Conservation (phyloP, 2,113 vertebrate species). For the Melospiza georgiana region DNA sequence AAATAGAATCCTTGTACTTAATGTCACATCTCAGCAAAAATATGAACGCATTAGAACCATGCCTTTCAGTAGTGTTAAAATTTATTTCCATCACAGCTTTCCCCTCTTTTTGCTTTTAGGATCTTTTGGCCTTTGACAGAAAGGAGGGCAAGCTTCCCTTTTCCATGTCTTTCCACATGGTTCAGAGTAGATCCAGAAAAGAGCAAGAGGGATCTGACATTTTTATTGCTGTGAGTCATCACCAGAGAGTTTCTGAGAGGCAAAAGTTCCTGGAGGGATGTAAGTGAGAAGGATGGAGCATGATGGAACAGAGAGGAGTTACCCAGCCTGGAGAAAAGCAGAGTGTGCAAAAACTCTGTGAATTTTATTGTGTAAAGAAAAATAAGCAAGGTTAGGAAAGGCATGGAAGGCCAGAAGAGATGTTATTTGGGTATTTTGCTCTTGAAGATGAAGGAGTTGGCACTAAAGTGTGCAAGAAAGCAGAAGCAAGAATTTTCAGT, state of each 20-base stretch:
- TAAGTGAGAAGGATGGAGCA: background rate
- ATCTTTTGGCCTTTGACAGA: background rate
- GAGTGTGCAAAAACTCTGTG: background rate
- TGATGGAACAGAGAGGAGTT: background rate
- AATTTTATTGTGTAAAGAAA: background rate
- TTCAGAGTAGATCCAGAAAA: background rate
- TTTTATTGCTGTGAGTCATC: background rate
- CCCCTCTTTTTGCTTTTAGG: background rate
- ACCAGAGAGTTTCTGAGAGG: background rate
- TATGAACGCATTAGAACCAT: rapidly evolving
- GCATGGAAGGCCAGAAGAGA: background rate
- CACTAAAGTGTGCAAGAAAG: background rate
- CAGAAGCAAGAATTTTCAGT: background rate
- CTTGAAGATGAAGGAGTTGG: background rate
- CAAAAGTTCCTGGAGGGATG: background rate
- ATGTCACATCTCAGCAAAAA: background rate
- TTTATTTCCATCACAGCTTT: background rate
- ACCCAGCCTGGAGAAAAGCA: background rate
- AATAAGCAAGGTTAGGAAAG: background rate
- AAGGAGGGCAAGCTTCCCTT: background rate
- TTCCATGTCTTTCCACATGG: background rate
- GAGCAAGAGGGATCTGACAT: background rate
- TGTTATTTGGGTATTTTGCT: background rate
- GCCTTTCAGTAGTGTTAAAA: background rate
- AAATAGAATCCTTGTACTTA: background rate